Base-by-base conservation (phyloP, 2,113 vertebrate species). In the Ramphastos sulfuratus region DNA sequence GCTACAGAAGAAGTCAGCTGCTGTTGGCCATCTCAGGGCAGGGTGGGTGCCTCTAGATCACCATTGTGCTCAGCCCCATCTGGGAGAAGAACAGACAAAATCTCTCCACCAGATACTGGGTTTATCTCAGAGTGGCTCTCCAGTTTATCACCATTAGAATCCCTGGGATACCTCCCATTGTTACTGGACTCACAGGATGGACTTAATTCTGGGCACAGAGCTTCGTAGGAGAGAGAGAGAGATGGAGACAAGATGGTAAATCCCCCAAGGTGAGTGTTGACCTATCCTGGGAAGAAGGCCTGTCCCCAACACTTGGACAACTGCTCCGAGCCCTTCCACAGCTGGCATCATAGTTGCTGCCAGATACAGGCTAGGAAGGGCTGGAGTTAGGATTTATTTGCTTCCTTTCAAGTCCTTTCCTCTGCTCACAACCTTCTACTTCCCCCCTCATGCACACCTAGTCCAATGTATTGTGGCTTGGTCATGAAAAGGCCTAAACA, bases 331-430 rank as follows among this genome's bases (percentile, higher is more conserved):
- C 48, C 37, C 37, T 18, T n/a, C 46, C 12, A 3, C 0, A 1
- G 50, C 70, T 93, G 74, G 16, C n/a, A 81, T 4, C 1, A 18
- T 9, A n/a, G 39, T 42, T 2, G 3, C 58, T 90, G 66, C 20
- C 9, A 10, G 82, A 82, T 76, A 60, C 2, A 2, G 39, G 6
- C 31, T 25, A 19, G 17, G 64, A 64, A 55, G 48, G 31, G 19
- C 69, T 33, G 0, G 0, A 76, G 58, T 69, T 67, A 58, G 54
- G 66, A 30, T 81, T 94, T 86, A 82, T 88, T 80, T 86, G 61
- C 50, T 94, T 94, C 90, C 89, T 93, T 88, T 84, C 70, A 71
- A 92, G 37, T 90, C 50, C 61, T 84, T 92, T 92, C 92, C 92
- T 89, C 80, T 86, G 90, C 66, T 92, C 73, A 89, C 81, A 78